Base-by-base conservation (phyloP, 2,888 invertebrate genomes). In the Stenichneumon culpator region DNA sequence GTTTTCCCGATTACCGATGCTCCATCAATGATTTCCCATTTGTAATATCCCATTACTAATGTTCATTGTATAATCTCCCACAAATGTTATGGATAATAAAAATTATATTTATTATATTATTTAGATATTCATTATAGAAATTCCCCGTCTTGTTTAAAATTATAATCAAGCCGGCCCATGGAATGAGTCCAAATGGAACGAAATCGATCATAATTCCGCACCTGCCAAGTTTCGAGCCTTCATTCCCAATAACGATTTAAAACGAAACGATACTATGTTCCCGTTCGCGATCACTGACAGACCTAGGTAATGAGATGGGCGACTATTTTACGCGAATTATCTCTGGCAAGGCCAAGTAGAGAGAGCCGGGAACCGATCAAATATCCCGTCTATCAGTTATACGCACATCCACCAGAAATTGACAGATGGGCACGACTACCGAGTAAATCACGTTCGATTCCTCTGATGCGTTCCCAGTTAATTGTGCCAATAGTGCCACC, bases 341-440 rank as follows among this genome's bases (percentile, higher is more conserved):
- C 72, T 44, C n/a, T 57, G 39, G 14, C 44, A 32, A 36, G 28
- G 67, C 67, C 47, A 77, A 82, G 78, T 78, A 73, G 78, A 32
- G 47, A 52, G 25, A 50, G 57, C 19, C 78, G 47, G 39, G 28
- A 22, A 68, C 11, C 57, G 36, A 36, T 82, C 78, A 78, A 50
- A 70, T 78, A 65, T 22, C 19, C 50, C 52, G 22, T 25, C 19
- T 1, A 32, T 52, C 32, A 44, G 47, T 52, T 6, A 69, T 57
- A 74, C 68, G 19, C 57, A 65, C 50, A 11, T 63, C 50, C 74
- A 57, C 9, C 14, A 4, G 9, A 9, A 47, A 36, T 63, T 25
- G 44, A 69, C 47, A 32, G 69, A 47, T n/a, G 28, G 63, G 16
- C 47, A 36, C 60, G 28, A 36, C 72, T 72, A 52, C 6, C 65